Evolutionary conservation across 2,888 invertebrate genomes (phyloP), one percentile per base, ranked within the genome.

Genomic region (Aproaerema taeniolella): DNA sequence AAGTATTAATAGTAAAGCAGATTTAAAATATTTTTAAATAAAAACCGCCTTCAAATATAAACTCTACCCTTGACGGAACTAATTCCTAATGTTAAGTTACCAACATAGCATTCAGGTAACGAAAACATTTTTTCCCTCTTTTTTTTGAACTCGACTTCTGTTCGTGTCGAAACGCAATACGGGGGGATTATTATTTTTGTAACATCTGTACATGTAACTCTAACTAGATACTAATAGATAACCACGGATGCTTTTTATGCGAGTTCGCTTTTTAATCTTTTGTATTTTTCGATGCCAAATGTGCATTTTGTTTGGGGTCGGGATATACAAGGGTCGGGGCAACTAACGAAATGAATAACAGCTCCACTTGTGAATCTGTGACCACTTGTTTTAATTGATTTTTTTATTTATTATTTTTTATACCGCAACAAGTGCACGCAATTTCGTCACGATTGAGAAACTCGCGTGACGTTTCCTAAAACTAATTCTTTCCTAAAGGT

Each of bases 161-260:
- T 53, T 45, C 59, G 58, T 59, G 58, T 34, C 51, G 38, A 43
- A 10, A 50, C 45, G 55, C 47, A 44, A 43, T 43, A 38, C 49
- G 32, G 49, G 53, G 60, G 73, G 80, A 82, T 86, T 83, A 83
- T 79, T 78, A 78, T 77, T 74, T 71, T 58, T 59, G 72, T 75
- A 80, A 80, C 83, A 83, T 83, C 81, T 85, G 83, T 79, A 78
- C 67, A 54, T 64, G 71, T 71, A 75, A 73, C 72, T 72, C 75
- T 78, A 83, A 83, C 82, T 82, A 81, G 86, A 86, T 81, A 85
- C 81, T 80, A 82, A 85, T 83, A 85, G 83, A 82, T 82, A 82
- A 81, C 82, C 79, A 68, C 85, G 77, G 81, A 74, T 83, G 85
- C 60, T 85, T 85, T 86, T 85, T 85, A 85, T 83, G 70, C 60